Conservation (phyloP, 2,888 invertebrate genomes). For the Mesochorus sp. region DNA sequence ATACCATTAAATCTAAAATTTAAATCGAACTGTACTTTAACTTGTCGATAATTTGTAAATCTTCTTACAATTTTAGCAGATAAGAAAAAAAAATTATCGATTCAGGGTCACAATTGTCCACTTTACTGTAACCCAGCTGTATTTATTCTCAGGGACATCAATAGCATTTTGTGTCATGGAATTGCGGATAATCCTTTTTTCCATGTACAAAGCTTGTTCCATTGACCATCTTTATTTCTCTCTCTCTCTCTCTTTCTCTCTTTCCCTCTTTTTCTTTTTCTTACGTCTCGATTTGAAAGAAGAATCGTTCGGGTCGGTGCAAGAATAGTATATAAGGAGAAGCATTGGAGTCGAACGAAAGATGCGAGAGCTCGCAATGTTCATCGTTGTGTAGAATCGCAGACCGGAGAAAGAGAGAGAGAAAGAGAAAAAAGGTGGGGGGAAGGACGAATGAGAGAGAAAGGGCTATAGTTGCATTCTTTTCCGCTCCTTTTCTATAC, state of each 20-base stretch:
- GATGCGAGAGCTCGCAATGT: slow-evolving; percentile 2
- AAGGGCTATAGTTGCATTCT: slow-evolving; percentile 56
- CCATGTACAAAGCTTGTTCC: background rate
- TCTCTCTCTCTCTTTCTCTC: background rate
- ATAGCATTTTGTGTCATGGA: background rate
- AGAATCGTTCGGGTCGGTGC: background rate
- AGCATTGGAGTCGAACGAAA: background rate
- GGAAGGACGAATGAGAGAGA: too few species aligned
- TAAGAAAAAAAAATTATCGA: background rate
- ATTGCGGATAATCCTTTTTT: slow-evolving; percentile 3
- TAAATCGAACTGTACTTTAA: background rate
- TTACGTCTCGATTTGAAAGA: background rate
- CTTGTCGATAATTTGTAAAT: background rate
- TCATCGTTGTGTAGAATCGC: slow-evolving; percentile 33
- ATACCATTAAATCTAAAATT: too few species aligned
- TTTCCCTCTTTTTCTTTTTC: background rate
- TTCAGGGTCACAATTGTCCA: background rate
- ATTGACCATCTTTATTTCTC: background rate
- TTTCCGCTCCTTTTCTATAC: slow-evolving; percentile 50
- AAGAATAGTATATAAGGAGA: background rate
- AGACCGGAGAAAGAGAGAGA: slow-evolving; percentile 18
- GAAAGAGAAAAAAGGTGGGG: slow-evolving; percentile 18
- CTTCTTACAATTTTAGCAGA: too few species aligned
- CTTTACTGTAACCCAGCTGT: background rate
- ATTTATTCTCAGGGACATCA: background rate